phyloP scores from a whole-genome alignment of 2,888 invertebrate genomes.

The Melieria omissa region DNA sequence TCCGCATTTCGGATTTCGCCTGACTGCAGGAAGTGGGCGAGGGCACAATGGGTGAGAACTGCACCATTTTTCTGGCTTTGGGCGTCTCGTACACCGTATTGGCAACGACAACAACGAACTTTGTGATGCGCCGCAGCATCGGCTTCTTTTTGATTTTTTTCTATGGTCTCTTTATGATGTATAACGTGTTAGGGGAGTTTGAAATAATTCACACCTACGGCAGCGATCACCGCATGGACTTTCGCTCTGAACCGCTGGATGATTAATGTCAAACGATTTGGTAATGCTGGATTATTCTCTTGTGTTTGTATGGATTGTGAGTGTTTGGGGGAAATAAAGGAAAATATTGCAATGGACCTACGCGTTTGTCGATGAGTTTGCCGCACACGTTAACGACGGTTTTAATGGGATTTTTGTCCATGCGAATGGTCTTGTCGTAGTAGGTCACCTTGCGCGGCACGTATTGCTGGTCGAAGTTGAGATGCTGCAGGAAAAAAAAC shows the following conservation, averaged over 20 bases:
- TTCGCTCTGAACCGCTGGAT: slow-evolving; percentile 26
- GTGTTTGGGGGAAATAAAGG: not conserved
- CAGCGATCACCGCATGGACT: slow-evolving; percentile 44
- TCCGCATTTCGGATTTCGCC: not conserved
- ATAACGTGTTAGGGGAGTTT: slow-evolving; percentile 37
- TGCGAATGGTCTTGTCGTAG: slow-evolving; percentile 87
- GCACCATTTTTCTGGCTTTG: slow-evolving; percentile 46
- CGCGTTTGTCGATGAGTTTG: slow-evolving; percentile 85
- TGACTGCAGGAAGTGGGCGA: slow-evolving; percentile 41
- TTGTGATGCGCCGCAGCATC: slow-evolving; percentile 40
- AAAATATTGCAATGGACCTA: slow-evolving; percentile 65
- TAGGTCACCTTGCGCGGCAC: slow-evolving; percentile 88
- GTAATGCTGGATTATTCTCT: not conserved
- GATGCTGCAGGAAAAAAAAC: slow-evolving; percentile 71
- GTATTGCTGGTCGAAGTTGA: slow-evolving; percentile 85
- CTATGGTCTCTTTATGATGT: slow-evolving; percentile 39
- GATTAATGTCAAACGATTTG: not conserved
- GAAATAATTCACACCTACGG: slow-evolving; percentile 44
- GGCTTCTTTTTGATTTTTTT: slow-evolving; percentile 38
- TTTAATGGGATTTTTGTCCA: slow-evolving; percentile 95
- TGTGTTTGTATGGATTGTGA: not conserved
- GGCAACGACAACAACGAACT: slow-evolving; percentile 45
- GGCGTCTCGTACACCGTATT: slow-evolving; percentile 42
- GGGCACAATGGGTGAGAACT: slow-evolving; percentile 50
- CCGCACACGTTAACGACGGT: slow-evolving; percentile 95